phyloP scores from a whole-genome alignment of 2,797 vertebrate species.

The Lerista edwardsae region DNA sequence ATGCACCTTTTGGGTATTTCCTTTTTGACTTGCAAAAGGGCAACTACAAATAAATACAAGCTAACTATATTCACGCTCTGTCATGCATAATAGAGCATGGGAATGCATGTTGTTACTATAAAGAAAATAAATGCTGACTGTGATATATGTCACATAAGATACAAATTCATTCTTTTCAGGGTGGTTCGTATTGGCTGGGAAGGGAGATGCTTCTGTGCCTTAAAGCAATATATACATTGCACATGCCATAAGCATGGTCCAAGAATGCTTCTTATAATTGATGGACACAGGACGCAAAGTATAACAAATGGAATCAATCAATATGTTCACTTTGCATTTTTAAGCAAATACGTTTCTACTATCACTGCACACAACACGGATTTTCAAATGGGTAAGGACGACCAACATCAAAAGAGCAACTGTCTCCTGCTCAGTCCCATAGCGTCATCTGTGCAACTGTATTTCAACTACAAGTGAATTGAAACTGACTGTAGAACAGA shows the following conservation, averaged over 20 bases:
- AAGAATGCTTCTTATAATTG: constrained; percentile 7
- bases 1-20: constrained; percentile 31
- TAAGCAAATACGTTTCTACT: constrained; percentile 39
- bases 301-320: neutral
- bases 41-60: constrained; percentile 36
- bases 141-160: constrained; percentile 19
- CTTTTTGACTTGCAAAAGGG: constrained; percentile 25
- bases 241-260: constrained; percentile 33
- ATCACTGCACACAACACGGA: neutral
- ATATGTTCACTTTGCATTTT: constrained; percentile 58
- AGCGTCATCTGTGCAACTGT: constrained; percentile 23
- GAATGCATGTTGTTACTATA: constrained; percentile 29
- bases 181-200: constrained; percentile 23
- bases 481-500: constrained; percentile 35
- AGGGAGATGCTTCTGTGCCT: constrained; percentile 7
- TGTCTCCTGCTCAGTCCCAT: constrained; percentile 3
- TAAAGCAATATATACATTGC: constrained; percentile 5
- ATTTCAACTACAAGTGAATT: constrained; percentile 1
- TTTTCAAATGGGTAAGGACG: constrained; percentile 28
- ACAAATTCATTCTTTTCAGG: constrained; percentile 11
- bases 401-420: neutral
- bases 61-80: constrained; percentile 27
- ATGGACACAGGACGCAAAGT: constrained; percentile 12
- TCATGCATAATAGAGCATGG: constrained; percentile 25
- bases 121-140: constrained; percentile 37